Evolutionary conservation across 2,888 invertebrate species (phyloP), one percentile per base, ranked within the genome.

Genomic region (Dryobotodes eremita): DNA sequence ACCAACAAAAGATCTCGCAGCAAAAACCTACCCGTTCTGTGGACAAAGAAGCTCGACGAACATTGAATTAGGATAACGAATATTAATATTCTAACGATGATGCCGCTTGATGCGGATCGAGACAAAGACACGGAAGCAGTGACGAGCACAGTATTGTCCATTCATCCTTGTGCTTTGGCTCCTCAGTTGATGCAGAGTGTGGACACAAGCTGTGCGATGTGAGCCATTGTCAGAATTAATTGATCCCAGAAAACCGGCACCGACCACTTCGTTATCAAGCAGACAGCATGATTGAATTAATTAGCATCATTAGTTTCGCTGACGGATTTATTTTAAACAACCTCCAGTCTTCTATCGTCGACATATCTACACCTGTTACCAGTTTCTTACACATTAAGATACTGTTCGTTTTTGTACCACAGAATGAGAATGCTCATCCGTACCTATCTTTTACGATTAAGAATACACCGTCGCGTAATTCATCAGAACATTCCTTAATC

Each of bases 51-150:
- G 82, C 76, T 80, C 90, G 90, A 66, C 76, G 74, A 85, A 86
- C 88, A 84, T 85, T 84, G 87, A 84, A 90, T 92, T 91, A 85
- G 90, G 92, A 89, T 91, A 92, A 91, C 89, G 88, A 92, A 92
- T 93, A 96, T 96, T 96, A 95, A 95, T 95, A 96, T 96, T 96
- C 96, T 91, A 93, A 91, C 90, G 91, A 92, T 92, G 95, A 91
- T 91, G 90, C 89, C 89, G 88, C 91, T 92, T 92, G 91, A 94
- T 92, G 92, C 93, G 94, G 95, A 94, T 95, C 92, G 91, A 91
- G 92, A 95, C 94, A 94, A 94, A 94, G 94, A 95, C 95, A 93
- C 94, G 96, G 96, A 96, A 96, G 95, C 93, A 87, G 88, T 86
- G 91, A 91, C 89, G 90, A 92, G 90, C 87, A 89, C 86, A 89